Conservation (phyloP, 2,888 invertebrate species). For the Melanargia galathea region DNA sequence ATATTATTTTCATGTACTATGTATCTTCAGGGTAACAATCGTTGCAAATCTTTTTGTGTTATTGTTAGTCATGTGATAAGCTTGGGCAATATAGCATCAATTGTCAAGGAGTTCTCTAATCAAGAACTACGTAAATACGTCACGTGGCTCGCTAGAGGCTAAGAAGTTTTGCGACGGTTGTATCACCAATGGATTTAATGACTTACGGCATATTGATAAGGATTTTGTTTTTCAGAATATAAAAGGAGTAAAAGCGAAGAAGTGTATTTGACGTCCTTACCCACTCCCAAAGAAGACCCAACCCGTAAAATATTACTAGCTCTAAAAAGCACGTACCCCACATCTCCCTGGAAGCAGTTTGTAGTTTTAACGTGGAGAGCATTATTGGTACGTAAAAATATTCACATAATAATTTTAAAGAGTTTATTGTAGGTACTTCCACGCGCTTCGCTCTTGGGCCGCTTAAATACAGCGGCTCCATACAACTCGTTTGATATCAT, state of each 20-base stretch:
- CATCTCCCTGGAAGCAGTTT: conserved; percentile 71
- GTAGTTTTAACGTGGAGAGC: conserved; percentile 66
- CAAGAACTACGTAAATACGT: neutral
- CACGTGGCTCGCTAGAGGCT: neutral
- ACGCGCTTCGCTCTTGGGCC: too few relatives aligned
- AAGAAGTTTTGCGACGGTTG: neutral
- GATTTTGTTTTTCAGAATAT: conserved; percentile 54
- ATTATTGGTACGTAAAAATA: conserved; percentile 59
- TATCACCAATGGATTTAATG: neutral
- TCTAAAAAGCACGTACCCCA: conserved; percentile 71
- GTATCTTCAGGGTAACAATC: too few relatives aligned
- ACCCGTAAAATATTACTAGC: conserved; percentile 70
- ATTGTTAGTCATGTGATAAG: neutral
- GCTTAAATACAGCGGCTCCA: too few relatives aligned
- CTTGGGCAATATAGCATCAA: too few relatives aligned
- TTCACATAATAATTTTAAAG: neutral
- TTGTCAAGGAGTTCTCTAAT: too few relatives aligned
- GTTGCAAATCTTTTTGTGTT: neutral
- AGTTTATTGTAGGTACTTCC: too few relatives aligned
- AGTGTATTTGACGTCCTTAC: conserved; percentile 63
- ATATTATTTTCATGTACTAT: neutral
- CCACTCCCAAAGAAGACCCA: conserved; percentile 67
- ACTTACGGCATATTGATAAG: too few relatives aligned
- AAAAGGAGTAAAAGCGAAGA: conserved; percentile 58
- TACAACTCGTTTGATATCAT: too few relatives aligned